A percentile compares a stretch with the other conserved stretches of the same genome.
These are phyloP conservation scores for Dendrocincla tyrannina DNA, from an alignment of 2,797 vertebrate species.

Conservation along the genomic window DNA sequence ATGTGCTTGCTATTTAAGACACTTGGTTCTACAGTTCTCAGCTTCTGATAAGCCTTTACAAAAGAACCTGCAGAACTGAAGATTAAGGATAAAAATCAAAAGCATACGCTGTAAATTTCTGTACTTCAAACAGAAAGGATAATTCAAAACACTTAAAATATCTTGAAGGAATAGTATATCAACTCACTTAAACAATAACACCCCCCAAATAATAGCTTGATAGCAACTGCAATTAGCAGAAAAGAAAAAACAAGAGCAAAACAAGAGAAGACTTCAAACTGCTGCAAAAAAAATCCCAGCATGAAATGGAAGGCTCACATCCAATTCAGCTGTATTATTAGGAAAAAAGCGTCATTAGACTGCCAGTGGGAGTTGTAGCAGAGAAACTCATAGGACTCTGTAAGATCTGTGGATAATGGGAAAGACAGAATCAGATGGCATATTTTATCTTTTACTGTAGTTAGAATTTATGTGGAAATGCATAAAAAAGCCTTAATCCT, in stretches of 20 bases:
- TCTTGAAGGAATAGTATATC: background rate
- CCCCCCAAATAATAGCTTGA: conserved; percentile 42
- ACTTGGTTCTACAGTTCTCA: background rate
- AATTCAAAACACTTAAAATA: background rate
- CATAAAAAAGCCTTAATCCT: background rate
- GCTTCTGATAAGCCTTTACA: background rate
- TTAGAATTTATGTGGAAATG: background rate
- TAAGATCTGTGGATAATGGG: conserved; percentile 72
- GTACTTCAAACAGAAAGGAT: background rate
- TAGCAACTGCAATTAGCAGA: conserved; percentile 72
- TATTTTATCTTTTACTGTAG: background rate
- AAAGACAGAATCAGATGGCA: background rate
- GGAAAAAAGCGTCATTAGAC: conserved; percentile 86
- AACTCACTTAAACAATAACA: conserved; percentile 40
- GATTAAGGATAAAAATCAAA: background rate
- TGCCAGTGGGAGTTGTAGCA: conserved; percentile 83
- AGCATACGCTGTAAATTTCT: background rate
- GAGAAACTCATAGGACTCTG: conserved; percentile 85
- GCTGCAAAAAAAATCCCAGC: conserved; percentile 82
- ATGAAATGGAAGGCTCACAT: conserved; percentile 76
- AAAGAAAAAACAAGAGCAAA: conserved; percentile 73
- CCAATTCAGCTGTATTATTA: conserved; percentile 85
- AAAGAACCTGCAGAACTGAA: background rate
- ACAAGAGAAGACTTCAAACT: conserved; percentile 56
- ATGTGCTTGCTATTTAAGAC: background rate